Evolutionary conservation across 2,797 vertebrate genomes (phyloP).

Genomic region (Microchirus variegatus): DNA sequence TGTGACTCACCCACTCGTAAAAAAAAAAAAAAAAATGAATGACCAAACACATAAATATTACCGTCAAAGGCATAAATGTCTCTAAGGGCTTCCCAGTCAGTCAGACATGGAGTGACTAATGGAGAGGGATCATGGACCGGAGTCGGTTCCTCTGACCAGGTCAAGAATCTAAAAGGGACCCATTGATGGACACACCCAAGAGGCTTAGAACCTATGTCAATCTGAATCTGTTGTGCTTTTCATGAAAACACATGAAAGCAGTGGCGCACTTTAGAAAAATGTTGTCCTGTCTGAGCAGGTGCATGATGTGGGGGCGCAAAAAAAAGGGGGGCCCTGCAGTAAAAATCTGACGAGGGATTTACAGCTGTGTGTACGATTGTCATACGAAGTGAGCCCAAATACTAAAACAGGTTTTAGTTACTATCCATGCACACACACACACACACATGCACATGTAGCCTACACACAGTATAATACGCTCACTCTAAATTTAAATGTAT

Average conservation of each 20-base stretch:
- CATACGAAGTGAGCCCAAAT: slow-evolving; percentile 1
- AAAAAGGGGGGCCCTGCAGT: slow-evolving; percentile 16
- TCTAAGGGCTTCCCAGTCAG: slow-evolving; percentile 57
- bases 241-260: not conserved
- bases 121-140: slow-evolving; percentile 56
- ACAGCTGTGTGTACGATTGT: slow-evolving; percentile 11
- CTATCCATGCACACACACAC: not conserved
- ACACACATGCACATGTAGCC: no score
- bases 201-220: slow-evolving; percentile 21
- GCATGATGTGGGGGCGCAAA: slow-evolving; percentile 13
- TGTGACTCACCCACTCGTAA: slow-evolving; percentile 73
- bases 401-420: not conserved
- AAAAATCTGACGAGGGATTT: slow-evolving; percentile 34
- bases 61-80: slow-evolving; percentile 61
- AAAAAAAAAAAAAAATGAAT: slow-evolving; percentile 73
- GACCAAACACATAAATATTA: slow-evolving; percentile 74
- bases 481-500: slow-evolving; percentile 2
- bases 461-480: not conserved
- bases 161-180: slow-evolving; percentile 62
- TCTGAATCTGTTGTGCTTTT: not conserved
- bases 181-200: slow-evolving; percentile 46
- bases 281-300: slow-evolving; percentile 21
- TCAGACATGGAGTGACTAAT: slow-evolving; percentile 62
- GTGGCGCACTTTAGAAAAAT: slow-evolving; percentile 6
- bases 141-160: slow-evolving; percentile 61